Conservation (phyloP, 2,113 vertebrate species). For the Cathartes aura region DNA sequence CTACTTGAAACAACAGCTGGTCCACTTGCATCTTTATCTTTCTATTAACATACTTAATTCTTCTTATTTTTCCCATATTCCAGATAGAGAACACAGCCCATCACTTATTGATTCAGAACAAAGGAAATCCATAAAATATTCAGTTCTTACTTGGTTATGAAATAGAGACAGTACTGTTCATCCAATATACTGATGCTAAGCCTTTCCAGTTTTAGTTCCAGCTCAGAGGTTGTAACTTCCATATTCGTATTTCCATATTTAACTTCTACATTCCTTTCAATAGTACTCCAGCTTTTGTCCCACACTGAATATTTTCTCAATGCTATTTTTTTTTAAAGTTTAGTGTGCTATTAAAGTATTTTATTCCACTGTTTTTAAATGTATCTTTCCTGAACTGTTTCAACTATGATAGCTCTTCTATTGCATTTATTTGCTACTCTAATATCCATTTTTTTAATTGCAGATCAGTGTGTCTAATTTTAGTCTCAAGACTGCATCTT, state of each 20-base stretch:
- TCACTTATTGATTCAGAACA: not conserved
- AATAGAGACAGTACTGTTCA: not conserved
- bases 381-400: not conserved
- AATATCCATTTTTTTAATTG: not conserved
- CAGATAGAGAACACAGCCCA: not conserved
- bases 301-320: not conserved
- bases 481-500: not conserved
- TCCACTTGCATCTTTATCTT: not conserved
- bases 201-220: not conserved
- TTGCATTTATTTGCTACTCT: not conserved
- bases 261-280: not conserved
- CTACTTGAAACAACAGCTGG: not conserved
- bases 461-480: not conserved
- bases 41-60: not conserved
- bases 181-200: not conserved
- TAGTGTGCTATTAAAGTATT: not conserved
- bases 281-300: not conserved
- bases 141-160: not conserved
- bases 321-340: not conserved
- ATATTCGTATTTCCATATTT: not conserved
- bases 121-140: not conserved
- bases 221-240: fast-evolving
- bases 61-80: not conserved
- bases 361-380: not conserved
- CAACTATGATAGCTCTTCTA: not conserved